A percentile compares a stretch with the other conserved stretches of the same genome.
These are phyloP conservation scores for Leucophenga varia DNA, from an alignment of 1,140 invertebrate genomes.

Conservation along the genomic window DNA sequence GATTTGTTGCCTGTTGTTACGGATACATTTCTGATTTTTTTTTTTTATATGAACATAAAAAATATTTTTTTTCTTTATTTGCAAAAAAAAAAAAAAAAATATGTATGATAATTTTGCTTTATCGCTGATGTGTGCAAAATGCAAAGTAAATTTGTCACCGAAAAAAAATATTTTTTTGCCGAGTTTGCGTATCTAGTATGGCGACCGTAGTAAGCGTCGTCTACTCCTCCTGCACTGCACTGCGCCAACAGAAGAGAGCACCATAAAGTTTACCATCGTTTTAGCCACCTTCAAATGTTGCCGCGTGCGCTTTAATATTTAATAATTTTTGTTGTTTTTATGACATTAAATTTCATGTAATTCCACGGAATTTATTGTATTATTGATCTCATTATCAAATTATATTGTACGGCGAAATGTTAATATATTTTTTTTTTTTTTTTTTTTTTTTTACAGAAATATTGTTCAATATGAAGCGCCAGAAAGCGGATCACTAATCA, in stretches of 20 bases:
- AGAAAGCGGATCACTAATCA: constrained; percentile 22
- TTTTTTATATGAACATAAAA: too few relatives aligned
- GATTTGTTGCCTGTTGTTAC: too few relatives aligned
- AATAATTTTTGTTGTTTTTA: background rate
- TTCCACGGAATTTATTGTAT: constrained; percentile 44
- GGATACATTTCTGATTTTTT: too few relatives aligned
- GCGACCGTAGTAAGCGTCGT: too few relatives aligned
- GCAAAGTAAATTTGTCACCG: constrained; percentile 49
- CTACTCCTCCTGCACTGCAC: background rate
- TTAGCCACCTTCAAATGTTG: too few relatives aligned
- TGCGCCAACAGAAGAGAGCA: too few relatives aligned
- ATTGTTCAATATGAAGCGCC: constrained; percentile 50
- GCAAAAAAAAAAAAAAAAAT: too few relatives aligned
- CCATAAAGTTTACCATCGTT: too few relatives aligned
- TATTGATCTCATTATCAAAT: background rate
- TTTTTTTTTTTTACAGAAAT: constrained; percentile 38
- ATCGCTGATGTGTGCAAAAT: constrained; percentile 48
- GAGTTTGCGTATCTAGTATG: constrained; percentile 19
- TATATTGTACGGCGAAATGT: too few relatives aligned
- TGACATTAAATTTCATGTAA: constrained; percentile 45
- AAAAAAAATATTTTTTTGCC: constrained; percentile 42
- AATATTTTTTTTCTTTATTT: too few relatives aligned
- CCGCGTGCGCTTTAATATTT: background rate
- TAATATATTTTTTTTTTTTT: constrained; percentile 11
- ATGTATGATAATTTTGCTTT: too few relatives aligned